Base-by-base conservation (phyloP, 2,797 vertebrate species). In the Malacoctenus gilli region DNA sequence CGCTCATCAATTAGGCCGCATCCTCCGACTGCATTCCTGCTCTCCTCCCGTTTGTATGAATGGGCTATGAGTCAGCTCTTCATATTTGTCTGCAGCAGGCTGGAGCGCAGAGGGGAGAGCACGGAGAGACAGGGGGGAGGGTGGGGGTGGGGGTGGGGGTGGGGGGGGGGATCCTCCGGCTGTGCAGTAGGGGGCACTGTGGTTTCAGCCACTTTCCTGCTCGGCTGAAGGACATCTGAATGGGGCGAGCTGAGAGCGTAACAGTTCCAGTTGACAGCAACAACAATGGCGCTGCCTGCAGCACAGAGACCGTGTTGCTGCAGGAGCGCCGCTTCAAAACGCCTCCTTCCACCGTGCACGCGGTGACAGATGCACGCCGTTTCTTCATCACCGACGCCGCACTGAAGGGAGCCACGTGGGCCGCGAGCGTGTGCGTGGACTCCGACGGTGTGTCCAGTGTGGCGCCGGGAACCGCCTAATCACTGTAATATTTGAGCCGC, bases 101-200 rank as follows among this genome's bases (percentile, higher is more conserved):
- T 28, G 25, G 25, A 28, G 59, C 57, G 31, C 37, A 22, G 32
- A 5, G 13, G 18, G 11, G 31, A 8, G 21, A 25, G 8, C 5
- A 34, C 18, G 21, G 5, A 6, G 8, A n/a, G n/a, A n/a, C n/a
- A n/a, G 40, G 52, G 14, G 15, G 11, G 8, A 30, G 31, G 39
- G 25, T 32, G 5, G 13, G 31, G 39, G 25, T 32, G 5, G 13
- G 18, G 11, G 31, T 8, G 21, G 30, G 8, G 6, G 31, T 18
- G 21, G 5, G 8, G 8, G 40, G 52, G 14, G 15, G 11, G 8
- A 30, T 4, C 13, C 22, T 28, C 10, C 13, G n/a, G 4, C 8
- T 1, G 20, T 75, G 74, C 91, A 81, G 81, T 78, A 91, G 91
- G 90, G 87, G 89, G 86, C 84, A 70, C 73, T 92, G 90, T 89